Percentiles rank a stretch among this genome's conserved stretches.
Evolutionary conservation across 2,113 vertebrate species (phyloP).

Genomic region (Clarias gariepinus): DNA sequence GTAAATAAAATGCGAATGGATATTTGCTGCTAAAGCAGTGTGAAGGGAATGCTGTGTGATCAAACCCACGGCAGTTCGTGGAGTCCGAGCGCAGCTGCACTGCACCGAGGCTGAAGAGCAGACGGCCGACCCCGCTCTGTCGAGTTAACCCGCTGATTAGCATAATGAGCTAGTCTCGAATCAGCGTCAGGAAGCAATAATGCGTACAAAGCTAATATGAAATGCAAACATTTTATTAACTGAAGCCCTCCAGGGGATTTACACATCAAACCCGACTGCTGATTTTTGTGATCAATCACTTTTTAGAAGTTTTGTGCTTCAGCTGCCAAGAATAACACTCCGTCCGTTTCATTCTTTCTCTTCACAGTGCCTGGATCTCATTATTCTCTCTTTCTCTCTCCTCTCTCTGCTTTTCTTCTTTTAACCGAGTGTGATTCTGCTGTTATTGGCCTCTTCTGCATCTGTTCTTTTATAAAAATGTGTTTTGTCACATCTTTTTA

Average conservation of each 20-base stretch:
- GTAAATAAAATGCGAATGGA: neutral
- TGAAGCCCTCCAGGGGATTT: slow-evolving; percentile 55
- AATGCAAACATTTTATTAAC: slow-evolving; percentile 67
- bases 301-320: slow-evolving; percentile 49
- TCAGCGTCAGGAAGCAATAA: slow-evolving; percentile 57
- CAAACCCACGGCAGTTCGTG: too few species aligned
- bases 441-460: neutral
- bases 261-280: slow-evolving; percentile 28
- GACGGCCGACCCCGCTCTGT: neutral
- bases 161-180: slow-evolving; percentile 57
- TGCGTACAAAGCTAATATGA: slow-evolving; percentile 61
- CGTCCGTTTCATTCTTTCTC: slow-evolving; percentile 55
- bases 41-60: neutral
- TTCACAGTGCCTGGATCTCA: slow-evolving; percentile 14
- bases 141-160: slow-evolving; percentile 49
- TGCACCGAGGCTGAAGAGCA: neutral
- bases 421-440: neutral
- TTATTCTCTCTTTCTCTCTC: slow-evolving; percentile 46
- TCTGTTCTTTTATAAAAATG: neutral
- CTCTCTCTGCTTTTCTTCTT: slow-evolving; percentile 48
- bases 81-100: too few species aligned
- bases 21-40: neutral
- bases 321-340: slow-evolving; percentile 72
- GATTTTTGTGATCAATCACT: slow-evolving; percentile 64
- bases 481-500: neutral